These are phyloP conservation scores for Netelia fuscicornis DNA, from an alignment of 2,888 invertebrate genomes.

Conservation along the genomic window DNA sequence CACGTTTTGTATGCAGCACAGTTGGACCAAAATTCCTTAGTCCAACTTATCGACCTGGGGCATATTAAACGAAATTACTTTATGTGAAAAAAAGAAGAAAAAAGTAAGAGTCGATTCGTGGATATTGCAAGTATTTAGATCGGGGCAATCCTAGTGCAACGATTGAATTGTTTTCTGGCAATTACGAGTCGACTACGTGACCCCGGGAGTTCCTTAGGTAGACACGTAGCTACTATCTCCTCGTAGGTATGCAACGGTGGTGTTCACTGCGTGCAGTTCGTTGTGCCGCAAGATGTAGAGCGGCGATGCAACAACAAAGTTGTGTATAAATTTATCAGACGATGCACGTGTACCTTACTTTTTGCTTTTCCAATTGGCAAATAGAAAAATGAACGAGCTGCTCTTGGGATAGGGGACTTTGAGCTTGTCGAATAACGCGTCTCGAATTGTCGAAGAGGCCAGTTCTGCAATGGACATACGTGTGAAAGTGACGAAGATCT, in stretches of 20 bases:
- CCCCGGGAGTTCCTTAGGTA: constrained; percentile 33
- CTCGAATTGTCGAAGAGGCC: not conserved
- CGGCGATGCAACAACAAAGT: constrained; percentile 48
- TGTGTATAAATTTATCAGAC: constrained; percentile 4
- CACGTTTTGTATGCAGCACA: too few relatives aligned
- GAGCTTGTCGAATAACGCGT: constrained; percentile 43
- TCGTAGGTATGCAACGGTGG: constrained; percentile 30
- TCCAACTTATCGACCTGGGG: too few relatives aligned
- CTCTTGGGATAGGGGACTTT: constrained; percentile 27
- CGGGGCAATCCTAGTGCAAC: constrained; percentile 50
- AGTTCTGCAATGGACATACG: constrained; percentile 27
- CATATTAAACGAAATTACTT: not conserved
- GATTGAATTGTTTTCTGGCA: constrained; percentile 63
- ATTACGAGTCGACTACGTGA: constrained; percentile 62
- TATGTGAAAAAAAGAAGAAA: not conserved
- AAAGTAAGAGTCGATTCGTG: constrained; percentile 13
- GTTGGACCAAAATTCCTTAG: not conserved
- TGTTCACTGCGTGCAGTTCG: not conserved
- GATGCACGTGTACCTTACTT: constrained; percentile 39
- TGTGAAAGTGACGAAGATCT: constrained; percentile 66
- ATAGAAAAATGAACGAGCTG: constrained; percentile 32
- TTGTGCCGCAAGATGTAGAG: constrained; percentile 52
- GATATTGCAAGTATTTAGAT: constrained; percentile 33
- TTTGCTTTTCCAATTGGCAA: constrained; percentile 58
- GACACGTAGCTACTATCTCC: constrained; percentile 32